Evolutionary conservation across 2,797 vertebrate genomes (phyloP).

Genomic region (Erpetoichthys calabaricus): DNA sequence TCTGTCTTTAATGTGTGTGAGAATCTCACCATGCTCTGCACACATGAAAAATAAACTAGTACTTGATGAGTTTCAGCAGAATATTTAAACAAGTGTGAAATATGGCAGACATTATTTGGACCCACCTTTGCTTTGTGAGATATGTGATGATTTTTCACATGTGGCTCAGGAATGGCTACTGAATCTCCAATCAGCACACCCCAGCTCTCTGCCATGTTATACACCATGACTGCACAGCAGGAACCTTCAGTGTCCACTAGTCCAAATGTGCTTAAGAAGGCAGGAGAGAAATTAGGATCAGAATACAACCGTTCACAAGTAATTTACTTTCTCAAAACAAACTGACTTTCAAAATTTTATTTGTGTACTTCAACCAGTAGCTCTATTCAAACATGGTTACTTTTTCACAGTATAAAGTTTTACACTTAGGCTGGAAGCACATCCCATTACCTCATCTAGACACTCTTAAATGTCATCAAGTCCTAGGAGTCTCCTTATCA

Average conservation of each 20-base stretch:
- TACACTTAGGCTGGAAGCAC: too few species aligned
- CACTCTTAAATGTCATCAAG: too few species aligned
- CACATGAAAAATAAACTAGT: too few species aligned
- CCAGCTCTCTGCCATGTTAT: conserved; percentile 81
- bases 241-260: conserved; percentile 67
- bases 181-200: conserved; percentile 79
- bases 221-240: conserved; percentile 74
- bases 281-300: not conserved
- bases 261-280: conserved; percentile 62
- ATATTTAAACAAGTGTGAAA: too few species aligned
- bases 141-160: conserved; percentile 61
- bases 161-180: conserved; percentile 75
- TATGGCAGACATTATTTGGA: not conserved
- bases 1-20: too few species aligned
- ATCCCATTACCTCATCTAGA: too few species aligned
- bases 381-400: too few species aligned
- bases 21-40: too few species aligned
- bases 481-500: too few species aligned
- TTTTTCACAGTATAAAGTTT: too few species aligned
- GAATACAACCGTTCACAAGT: not conserved
- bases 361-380: too few species aligned
- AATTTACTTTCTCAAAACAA: not conserved
- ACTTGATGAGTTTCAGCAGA: not conserved
- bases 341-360: not conserved
- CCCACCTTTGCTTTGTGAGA: conserved; percentile 68